Base-by-base conservation (phyloP, 2,888 invertebrate species). In the Drosophila crucigera region DNA sequence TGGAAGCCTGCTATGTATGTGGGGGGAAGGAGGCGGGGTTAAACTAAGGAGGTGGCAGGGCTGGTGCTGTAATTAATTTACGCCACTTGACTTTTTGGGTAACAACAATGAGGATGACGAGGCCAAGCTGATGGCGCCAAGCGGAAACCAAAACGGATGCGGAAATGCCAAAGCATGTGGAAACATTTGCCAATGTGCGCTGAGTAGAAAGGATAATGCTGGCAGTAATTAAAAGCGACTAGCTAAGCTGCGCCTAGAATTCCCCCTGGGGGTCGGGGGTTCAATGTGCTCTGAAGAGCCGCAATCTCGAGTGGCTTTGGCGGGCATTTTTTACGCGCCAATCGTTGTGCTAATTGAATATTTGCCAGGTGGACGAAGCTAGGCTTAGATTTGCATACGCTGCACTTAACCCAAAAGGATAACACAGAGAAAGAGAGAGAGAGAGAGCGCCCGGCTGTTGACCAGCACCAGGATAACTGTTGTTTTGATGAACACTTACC, bases 91-190 rank as follows among this genome's bases (percentile, higher is more conserved):
- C 82, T 89, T 87, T 82, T 82, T 78, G 72, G 83, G 59, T 33
- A 61, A 74, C 79, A 82, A 82, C 79, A 82, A 82, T 82, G 82
- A 56, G 62, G 53, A 79, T 59, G 66, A 56, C 43, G 62, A 78
- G 68, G 50, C 63, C 37, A 43, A 62, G 53, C 60, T 35, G 66
- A 33, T 87, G 88, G 88, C 88, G 89, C 89, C 87, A 72, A 67
- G 73, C 80, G 88, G 88, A 82, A 63, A 31, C 52, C 52, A 25
- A 75, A 82, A 75, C 78, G 90, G 83, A 89, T 66, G 56, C 72
- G 82, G 79, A 80, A 78, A 90, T 90, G 83, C 85, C 83, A 83
- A 80, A 73, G 90, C 90, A 90, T 90, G 90, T 88, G 90, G 90
- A 86, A 88, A 86, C 89, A 88, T 90, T 90, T 84, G 71, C 90